Conservation (phyloP, 2,888 invertebrate genomes). For the Uropetala carovei region DNA sequence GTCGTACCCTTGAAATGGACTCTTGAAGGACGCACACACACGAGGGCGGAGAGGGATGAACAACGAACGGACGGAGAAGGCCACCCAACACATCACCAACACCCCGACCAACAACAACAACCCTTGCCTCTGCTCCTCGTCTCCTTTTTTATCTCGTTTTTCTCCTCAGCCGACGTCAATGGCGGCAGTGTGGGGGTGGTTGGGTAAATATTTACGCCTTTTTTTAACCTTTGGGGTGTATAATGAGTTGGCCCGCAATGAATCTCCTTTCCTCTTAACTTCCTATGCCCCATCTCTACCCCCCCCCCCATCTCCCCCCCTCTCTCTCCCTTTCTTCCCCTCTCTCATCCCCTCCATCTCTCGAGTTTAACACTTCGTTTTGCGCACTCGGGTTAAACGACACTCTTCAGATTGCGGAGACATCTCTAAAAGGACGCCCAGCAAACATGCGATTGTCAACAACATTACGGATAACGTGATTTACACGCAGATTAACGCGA, state of each 20-base stretch:
- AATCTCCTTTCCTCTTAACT: neutral
- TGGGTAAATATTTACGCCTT: neutral
- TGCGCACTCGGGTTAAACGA: too few relatives aligned
- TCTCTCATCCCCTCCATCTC: neutral
- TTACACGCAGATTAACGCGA: too few relatives aligned
- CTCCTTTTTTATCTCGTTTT: neutral
- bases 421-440: too few relatives aligned
- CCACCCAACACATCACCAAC: neutral
- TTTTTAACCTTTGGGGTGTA: neutral
- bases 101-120: neutral
- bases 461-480: too few relatives aligned
- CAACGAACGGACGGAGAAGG: neutral
- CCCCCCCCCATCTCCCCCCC: neutral
- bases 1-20: conserved; percentile 63
- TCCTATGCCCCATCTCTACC: neutral
- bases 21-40: conserved; percentile 55
- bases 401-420: too few relatives aligned
- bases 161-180: neutral
- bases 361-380: neutral
- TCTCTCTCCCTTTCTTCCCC: neutral
- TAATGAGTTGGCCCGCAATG: neutral
- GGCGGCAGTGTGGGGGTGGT: neutral
- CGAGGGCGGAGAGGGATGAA: conserved; percentile 43
- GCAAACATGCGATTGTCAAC: too few relatives aligned
- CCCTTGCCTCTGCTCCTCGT: neutral